phyloP scores from a whole-genome alignment of 2,888 invertebrate genomes.

The Oscheius sp. region DNA sequence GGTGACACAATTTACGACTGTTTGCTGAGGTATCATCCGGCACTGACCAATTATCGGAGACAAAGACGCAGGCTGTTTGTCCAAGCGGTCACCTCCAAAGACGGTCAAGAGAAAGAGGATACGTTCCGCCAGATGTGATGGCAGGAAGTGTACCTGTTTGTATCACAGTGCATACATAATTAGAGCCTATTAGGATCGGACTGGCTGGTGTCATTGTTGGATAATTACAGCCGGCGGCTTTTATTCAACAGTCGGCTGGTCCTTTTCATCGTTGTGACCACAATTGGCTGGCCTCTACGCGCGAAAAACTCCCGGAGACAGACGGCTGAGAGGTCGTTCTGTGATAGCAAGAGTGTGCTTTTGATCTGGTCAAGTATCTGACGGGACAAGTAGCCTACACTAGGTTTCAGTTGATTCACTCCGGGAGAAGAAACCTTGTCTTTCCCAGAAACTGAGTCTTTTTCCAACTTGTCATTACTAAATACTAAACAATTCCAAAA shows the following conservation, averaged over 20 bases:
- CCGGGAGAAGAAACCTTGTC: too few relatives aligned
- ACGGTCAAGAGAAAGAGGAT: slow-evolving; percentile 25
- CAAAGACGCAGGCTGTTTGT: slow-evolving; percentile 23
- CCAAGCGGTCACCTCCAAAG: slow-evolving; percentile 22
- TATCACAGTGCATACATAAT: slow-evolving; percentile 2
- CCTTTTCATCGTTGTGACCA: slow-evolving; percentile 23
- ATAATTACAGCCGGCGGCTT: slow-evolving; percentile 35
- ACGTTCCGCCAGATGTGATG: slow-evolving; percentile 18
- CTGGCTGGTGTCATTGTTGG: slow-evolving; percentile 19
- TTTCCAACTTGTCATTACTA: neutral
- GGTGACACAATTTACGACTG: neutral
- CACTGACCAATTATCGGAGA: slow-evolving; percentile 15
- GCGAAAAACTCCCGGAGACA: slow-evolving; percentile 29
- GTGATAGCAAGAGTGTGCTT: too few relatives aligned
- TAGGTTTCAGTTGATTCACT: too few relatives aligned
- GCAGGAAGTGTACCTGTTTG: neutral
- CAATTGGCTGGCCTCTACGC: slow-evolving; percentile 34
- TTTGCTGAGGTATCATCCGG: slow-evolving; percentile 17
- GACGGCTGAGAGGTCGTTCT: neutral
- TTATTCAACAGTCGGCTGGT: slow-evolving; percentile 31
- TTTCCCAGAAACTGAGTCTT: neutral
- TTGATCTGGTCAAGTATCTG: too few relatives aligned
- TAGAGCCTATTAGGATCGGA: slow-evolving; percentile 9
- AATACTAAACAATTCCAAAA: neutral
- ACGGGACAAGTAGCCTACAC: too few relatives aligned